A percentile compares a stretch with the other conserved stretches of the same genome.
Conservation (phyloP, 2,888 invertebrate species). For the Lithophane leautieri region DNA sequence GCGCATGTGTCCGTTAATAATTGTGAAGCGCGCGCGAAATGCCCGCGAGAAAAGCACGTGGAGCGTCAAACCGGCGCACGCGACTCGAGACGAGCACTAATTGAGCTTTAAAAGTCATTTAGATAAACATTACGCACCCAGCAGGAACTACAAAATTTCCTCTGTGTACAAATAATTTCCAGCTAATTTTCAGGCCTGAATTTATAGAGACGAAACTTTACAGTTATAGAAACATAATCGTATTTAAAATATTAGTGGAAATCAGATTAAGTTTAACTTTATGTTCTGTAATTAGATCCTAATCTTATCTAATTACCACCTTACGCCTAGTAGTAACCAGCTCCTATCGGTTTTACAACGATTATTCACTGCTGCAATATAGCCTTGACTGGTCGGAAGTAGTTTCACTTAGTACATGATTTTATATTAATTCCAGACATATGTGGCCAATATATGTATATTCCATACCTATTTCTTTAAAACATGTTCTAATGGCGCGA, state of each 20-base stretch:
- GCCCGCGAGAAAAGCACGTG: slow-evolving; percentile 66
- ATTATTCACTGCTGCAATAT: slow-evolving; percentile 30
- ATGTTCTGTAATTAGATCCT: slow-evolving; percentile 15
- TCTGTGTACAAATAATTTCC: background rate
- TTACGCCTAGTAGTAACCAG: background rate
- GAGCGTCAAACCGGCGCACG: slow-evolving; percentile 56
- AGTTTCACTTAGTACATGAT: slow-evolving; percentile 53
- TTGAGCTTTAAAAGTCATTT: slow-evolving; percentile 45
- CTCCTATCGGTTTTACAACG: slow-evolving; percentile 15
- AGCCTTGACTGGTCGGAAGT: slow-evolving; percentile 63
- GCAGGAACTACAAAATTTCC: too few species aligned
- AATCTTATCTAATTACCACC: slow-evolving; percentile 21
- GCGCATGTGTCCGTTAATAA: slow-evolving; percentile 70
- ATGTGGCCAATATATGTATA: slow-evolving; percentile 15
- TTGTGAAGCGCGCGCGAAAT: slow-evolving; percentile 71
- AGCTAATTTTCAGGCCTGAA: background rate
- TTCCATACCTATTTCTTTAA: slow-evolving; percentile 24
- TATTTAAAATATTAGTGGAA: background rate
- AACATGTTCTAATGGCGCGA: background rate
- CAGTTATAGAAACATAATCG: background rate
- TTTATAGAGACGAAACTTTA: background rate
- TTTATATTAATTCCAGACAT: slow-evolving; percentile 33
- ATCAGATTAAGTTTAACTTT: background rate
- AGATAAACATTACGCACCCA: slow-evolving; percentile 4
- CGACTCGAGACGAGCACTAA: slow-evolving; percentile 46